Percentiles rank a stretch among this genome's conserved stretches.
Evolutionary conservation across 2,113 vertebrate species (phyloP).

Genomic region (Megaceryle maxima): DNA sequence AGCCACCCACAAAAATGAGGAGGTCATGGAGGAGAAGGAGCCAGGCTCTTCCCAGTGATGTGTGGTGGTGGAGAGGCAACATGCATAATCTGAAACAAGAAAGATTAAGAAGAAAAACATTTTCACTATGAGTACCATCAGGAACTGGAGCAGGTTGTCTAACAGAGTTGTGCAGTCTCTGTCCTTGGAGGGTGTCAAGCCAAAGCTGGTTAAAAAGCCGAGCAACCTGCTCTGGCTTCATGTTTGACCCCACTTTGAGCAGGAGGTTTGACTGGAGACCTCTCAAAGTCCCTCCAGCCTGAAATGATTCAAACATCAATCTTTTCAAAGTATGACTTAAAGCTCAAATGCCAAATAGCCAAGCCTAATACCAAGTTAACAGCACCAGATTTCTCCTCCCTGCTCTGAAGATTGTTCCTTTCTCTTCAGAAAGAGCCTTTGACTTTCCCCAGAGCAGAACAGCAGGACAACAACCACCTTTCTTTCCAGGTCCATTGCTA

Average conservation of each 20-base stretch:
- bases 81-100: not conserved
- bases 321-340: not conserved
- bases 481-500: not conserved
- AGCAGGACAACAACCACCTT: not conserved
- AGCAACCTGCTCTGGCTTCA: not conserved
- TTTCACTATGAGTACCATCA: not conserved
- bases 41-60: not conserved
- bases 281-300: not conserved
- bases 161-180: not conserved
- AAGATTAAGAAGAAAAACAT: not conserved
- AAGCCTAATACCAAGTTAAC: not conserved
- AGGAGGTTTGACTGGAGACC: not conserved
- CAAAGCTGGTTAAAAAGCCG: not conserved
- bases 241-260: not conserved
- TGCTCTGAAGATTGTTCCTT: not conserved
- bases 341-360: not conserved
- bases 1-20: not conserved
- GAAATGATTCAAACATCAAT: not conserved
- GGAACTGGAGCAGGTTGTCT: not conserved
- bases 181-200: not conserved
- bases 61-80: not conserved
- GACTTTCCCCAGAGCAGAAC: not conserved
- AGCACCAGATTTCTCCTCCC: not conserved
- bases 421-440: not conserved
- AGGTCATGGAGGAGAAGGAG: not conserved